A percentile compares a stretch with the other conserved stretches of the same genome.
phyloP scores from a whole-genome alignment of 2,888 invertebrate genomes.

The Harpalus rubripes region DNA sequence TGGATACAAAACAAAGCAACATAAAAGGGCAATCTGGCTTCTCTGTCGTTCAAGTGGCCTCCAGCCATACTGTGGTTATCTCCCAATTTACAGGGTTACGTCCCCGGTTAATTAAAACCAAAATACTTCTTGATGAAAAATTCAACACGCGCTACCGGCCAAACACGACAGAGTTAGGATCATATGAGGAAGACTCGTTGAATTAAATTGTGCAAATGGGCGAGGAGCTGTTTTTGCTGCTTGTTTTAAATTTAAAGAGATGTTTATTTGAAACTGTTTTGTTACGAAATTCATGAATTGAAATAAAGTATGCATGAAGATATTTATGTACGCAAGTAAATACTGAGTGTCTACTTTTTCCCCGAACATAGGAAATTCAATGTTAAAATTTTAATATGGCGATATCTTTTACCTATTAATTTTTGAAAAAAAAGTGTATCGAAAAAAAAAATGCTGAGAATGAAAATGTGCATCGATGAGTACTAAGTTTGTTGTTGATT shows the following conservation, averaged over 20 bases:
- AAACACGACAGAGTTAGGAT: neutral
- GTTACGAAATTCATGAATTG: neutral
- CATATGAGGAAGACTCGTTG: neutral
- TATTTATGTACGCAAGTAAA: neutral
- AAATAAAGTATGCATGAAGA: neutral
- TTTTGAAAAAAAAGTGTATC: too few species aligned
- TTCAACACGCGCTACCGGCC: slow-evolving; percentile 21
- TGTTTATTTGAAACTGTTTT: neutral
- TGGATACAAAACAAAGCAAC: slow-evolving; percentile 30
- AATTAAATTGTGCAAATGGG: neutral
- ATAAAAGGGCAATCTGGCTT: slow-evolving; percentile 18
- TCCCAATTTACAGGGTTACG: slow-evolving; percentile 35
- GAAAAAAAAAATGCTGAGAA: too few species aligned
- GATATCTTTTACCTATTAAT: too few species aligned
- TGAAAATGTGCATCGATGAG: too few species aligned
- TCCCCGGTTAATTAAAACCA: slow-evolving; percentile 49
- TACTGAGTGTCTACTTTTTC: too few species aligned
- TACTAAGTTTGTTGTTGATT: too few species aligned
- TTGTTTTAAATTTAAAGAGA: neutral
- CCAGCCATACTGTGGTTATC: slow-evolving; percentile 16
- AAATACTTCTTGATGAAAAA: slow-evolving; percentile 59
- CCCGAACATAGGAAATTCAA: too few species aligned
- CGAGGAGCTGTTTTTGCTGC: neutral
- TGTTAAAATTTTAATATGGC: too few species aligned
- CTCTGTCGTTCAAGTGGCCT: slow-evolving; percentile 13